A percentile compares a stretch with the other conserved stretches of the same genome.
These are phyloP conservation scores for Triplophysa tibetana DNA, from an alignment of 2,113 vertebrate genomes.

Conservation along the genomic window DNA sequence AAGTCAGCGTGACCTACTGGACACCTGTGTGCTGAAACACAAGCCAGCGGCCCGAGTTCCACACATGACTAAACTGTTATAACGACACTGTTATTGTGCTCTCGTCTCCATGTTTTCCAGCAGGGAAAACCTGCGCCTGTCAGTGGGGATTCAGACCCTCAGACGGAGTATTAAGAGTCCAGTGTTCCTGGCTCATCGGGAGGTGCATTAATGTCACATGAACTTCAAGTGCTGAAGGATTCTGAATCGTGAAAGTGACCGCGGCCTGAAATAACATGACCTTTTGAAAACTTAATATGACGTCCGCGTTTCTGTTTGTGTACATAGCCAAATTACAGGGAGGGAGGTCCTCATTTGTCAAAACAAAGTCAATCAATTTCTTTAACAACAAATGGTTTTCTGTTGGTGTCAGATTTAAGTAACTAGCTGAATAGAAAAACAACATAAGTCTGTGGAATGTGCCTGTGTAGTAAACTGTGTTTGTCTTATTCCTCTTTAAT, in stretches of 20 bases:
- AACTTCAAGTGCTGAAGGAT: constrained; percentile 52
- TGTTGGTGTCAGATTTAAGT: too few species aligned
- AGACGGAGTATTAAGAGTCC: constrained; percentile 11
- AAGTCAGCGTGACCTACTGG: constrained; percentile 11
- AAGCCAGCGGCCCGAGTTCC: constrained; percentile 44
- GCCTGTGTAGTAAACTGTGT: background rate
- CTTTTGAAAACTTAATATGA: constrained; percentile 42
- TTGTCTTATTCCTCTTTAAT: background rate
- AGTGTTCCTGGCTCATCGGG: constrained; percentile 17
- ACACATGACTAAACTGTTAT: constrained; percentile 38
- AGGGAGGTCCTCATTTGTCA: too few species aligned
- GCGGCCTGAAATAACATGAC: constrained; percentile 61
- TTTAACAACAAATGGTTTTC: too few species aligned
- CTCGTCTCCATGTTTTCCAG: constrained; percentile 39
- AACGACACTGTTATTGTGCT: constrained; percentile 27
- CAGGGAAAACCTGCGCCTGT: constrained; percentile 46
- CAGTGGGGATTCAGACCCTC: constrained; percentile 32
- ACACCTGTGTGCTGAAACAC: constrained; percentile 40
- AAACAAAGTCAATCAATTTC: too few species aligned
- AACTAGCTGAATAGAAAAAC: too few species aligned
- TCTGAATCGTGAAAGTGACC: constrained; percentile 41
- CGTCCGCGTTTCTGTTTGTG: background rate
- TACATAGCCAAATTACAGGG: too few species aligned
- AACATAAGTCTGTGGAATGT: too few species aligned
- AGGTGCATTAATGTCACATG: constrained; percentile 44